phyloP scores from a whole-genome alignment of 2,113 vertebrate species.

The Gopherus flavomarginatus region DNA sequence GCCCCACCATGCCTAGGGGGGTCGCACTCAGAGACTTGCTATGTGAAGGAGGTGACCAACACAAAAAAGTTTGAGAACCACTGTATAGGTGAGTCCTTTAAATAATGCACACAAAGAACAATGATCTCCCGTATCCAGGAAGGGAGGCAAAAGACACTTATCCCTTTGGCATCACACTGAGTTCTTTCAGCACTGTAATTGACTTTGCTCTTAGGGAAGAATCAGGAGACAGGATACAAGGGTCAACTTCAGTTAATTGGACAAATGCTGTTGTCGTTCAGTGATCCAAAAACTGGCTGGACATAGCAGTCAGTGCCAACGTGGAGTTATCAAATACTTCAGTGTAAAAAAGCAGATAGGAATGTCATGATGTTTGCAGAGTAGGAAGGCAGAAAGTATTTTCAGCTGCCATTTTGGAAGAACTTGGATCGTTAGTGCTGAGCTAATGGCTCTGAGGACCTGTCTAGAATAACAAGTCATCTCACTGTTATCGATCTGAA shows the following conservation, averaged over 20 bases:
- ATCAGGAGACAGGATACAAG: background rate
- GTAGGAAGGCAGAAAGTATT: background rate
- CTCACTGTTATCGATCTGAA: background rate
- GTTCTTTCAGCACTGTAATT: background rate
- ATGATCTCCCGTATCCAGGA: background rate
- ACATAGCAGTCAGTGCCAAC: background rate
- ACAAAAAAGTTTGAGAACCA: too few species aligned
- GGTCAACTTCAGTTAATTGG: background rate
- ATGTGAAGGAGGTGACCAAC: too few species aligned
- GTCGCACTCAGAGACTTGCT: too few species aligned
- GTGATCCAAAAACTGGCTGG: background rate
- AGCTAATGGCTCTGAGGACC: background rate
- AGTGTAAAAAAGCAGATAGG: background rate
- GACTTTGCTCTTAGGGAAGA: background rate
- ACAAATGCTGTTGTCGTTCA: background rate
- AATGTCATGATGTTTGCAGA: background rate
- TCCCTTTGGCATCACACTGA: background rate
- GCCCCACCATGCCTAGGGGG: too few species aligned
- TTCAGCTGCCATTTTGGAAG: background rate
- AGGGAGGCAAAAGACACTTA: rapidly evolving
- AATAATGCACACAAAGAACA: rapidly evolving
- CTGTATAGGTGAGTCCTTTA: background rate
- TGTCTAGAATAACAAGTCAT: background rate
- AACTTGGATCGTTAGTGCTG: background rate
- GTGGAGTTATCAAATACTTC: background rate